Evolutionary conservation across 2,888 invertebrate genomes (phyloP).

Genomic region (Tinea trinotella): DNA sequence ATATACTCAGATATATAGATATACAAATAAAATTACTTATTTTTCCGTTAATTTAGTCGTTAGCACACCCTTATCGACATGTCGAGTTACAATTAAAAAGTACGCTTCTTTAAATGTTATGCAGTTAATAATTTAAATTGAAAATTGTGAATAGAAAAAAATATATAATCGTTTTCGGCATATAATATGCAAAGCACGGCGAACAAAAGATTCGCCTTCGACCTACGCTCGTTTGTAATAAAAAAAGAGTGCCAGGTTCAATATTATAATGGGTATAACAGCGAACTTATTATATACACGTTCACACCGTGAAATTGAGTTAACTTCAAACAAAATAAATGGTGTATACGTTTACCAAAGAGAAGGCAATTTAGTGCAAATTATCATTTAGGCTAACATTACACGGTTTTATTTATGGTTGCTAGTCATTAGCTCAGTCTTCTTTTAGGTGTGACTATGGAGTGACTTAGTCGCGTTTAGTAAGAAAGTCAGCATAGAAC

Average conservation of each 20-base stretch:
- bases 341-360: conserved; percentile 31
- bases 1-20: too few species aligned
- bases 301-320: conserved; percentile 47
- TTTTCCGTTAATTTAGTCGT: too few species aligned
- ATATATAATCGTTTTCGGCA: background rate
- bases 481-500: too few species aligned
- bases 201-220: background rate
- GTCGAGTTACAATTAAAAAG: too few species aligned
- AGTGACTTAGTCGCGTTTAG: too few species aligned
- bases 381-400: conserved; percentile 29
- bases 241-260: conserved; percentile 8
- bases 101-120: too few species aligned
- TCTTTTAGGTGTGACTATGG: too few species aligned
- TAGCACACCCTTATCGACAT: too few species aligned
- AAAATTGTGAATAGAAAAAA: background rate
- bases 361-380: conserved; percentile 34
- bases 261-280: conserved; percentile 25
- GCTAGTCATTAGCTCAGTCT: too few species aligned
- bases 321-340: conserved; percentile 47
- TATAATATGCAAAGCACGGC: conserved; percentile 10
- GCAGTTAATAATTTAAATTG: too few species aligned
- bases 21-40: too few species aligned
- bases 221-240: conserved; percentile 5
- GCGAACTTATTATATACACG: conserved; percentile 24
- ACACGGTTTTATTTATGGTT: too few species aligned